Evolutionary conservation across 2,113 vertebrate genomes (phyloP).

Genomic region (Oncorhynchus kisutch): DNA sequence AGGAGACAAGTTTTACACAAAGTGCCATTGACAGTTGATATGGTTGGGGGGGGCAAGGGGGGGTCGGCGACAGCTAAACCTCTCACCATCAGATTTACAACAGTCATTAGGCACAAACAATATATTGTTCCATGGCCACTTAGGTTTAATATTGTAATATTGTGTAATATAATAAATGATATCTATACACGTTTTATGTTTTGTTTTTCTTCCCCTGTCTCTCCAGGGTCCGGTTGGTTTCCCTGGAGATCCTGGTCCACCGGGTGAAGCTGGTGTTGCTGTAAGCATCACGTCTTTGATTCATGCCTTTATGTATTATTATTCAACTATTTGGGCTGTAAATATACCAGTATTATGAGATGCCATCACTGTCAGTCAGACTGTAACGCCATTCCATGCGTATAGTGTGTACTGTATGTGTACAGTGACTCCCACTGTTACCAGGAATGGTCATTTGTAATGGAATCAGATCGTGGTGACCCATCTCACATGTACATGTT

Average conservation of each 20-base stretch:
- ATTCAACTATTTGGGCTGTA: too few species aligned
- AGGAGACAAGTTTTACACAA: too few species aligned
- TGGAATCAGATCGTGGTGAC: too few species aligned
- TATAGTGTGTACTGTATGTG: too few species aligned
- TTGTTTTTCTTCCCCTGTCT: not conserved
- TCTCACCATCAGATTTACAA: not conserved
- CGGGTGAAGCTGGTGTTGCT: conserved; percentile 88
- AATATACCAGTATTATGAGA: too few species aligned
- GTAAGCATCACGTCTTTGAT: conserved; percentile 77
- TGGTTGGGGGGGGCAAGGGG: too few species aligned
- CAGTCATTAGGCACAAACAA: not conserved
- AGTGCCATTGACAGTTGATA: not conserved
- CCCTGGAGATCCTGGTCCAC: conserved; percentile 95
- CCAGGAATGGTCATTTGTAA: too few species aligned
- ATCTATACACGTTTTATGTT: not conserved
- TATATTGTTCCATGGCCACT: not conserved
- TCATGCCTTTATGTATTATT: not conserved
- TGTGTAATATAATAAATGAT: not conserved
- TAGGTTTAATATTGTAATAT: not conserved
- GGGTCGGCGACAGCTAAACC: too few species aligned
- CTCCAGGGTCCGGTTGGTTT: conserved; percentile 92
- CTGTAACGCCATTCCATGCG: too few species aligned
- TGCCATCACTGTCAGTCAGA: too few species aligned
- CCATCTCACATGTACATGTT: not conserved
- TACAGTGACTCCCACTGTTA: too few species aligned